Evolutionary conservation across 1,140 invertebrate species (phyloP).

Genomic region (Protaetia brevitarsis): DNA sequence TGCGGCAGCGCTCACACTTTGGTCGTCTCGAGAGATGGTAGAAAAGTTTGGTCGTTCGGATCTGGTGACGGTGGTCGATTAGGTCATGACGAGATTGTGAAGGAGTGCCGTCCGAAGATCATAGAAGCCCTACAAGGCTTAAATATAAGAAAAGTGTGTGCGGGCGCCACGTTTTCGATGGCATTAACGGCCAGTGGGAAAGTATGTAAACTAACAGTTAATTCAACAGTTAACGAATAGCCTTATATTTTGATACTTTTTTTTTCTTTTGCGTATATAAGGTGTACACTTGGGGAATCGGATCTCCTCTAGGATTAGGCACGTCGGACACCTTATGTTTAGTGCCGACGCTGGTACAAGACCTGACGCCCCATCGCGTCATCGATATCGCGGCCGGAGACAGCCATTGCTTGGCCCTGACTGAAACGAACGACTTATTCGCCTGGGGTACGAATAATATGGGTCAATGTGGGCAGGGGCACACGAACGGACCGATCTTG

Average conservation of each 20-base stretch:
- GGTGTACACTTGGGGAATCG: conserved; percentile 65
- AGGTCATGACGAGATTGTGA: conserved; percentile 59
- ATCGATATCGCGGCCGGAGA: conserved; percentile 57
- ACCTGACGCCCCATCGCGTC: conserved; percentile 45
- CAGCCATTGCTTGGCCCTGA: conserved; percentile 60
- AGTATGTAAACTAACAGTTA: conserved; percentile 41
- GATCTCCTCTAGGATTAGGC: conserved; percentile 58
- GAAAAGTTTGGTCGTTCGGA: conserved; percentile 67
- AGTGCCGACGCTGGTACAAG: conserved; percentile 51
- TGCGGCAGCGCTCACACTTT: conserved; percentile 65
- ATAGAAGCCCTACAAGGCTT: conserved; percentile 62
- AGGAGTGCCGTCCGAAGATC: conserved; percentile 60
- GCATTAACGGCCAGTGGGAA: conserved; percentile 59
- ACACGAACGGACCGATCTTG: conserved; percentile 61
- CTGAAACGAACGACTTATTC: conserved; percentile 53
- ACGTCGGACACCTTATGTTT: conserved; percentile 57
- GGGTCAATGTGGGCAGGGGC: conserved; percentile 69
- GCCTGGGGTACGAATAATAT: conserved; percentile 71
- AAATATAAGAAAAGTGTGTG: conserved; percentile 59
- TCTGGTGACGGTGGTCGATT: conserved; percentile 61
- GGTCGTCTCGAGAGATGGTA: conserved; percentile 60
- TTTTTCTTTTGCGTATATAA: too few species aligned
- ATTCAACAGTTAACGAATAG: background rate
- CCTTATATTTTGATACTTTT: background rate
- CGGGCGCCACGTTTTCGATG: conserved; percentile 59